Evolutionary conservation across 2,888 invertebrate genomes (phyloP).

Genomic region (Drosophila stalkeri): DNA sequence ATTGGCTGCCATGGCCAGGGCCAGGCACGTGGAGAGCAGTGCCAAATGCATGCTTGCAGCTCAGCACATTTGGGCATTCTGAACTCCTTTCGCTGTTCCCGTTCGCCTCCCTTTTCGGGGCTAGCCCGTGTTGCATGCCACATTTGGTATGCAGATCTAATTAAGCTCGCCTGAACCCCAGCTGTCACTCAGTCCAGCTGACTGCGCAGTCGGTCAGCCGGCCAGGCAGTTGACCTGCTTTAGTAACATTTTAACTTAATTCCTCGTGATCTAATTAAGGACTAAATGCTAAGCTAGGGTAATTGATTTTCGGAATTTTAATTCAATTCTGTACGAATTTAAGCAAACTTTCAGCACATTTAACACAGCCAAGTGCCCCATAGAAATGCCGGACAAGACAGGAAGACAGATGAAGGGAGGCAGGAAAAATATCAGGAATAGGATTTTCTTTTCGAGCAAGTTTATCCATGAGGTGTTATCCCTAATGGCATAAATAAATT

Average conservation of each 20-base stretch:
- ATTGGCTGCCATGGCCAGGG: constrained; percentile 5
- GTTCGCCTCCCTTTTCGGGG: constrained; percentile 20
- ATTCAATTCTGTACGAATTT: background rate
- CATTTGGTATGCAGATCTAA: constrained; percentile 75
- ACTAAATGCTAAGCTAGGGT: background rate
- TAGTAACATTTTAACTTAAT: constrained; percentile 43
- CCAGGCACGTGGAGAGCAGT: constrained; percentile 24
- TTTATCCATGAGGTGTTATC: too few species aligned
- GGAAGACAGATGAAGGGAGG: background rate
- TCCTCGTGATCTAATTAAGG: constrained; percentile 18
- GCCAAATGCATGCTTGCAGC: constrained; percentile 25
- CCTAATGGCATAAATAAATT: too few species aligned
- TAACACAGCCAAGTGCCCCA: background rate
- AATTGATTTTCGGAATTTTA: constrained; percentile 1
- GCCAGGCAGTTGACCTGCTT: constrained; percentile 48
- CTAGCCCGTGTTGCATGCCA: constrained; percentile 16
- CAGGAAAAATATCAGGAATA: background rate
- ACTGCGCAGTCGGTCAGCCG: background rate
- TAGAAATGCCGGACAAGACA: background rate
- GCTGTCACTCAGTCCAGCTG: constrained; percentile 43
- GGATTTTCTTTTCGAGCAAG: too few species aligned
- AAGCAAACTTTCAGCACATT: background rate
- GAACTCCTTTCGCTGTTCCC: background rate
- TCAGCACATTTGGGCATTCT: constrained; percentile 4
- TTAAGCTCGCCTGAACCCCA: constrained; percentile 65